phyloP scores from a whole-genome alignment of 2,797 vertebrate species.

The Otolemur crassicaudatus region DNA sequence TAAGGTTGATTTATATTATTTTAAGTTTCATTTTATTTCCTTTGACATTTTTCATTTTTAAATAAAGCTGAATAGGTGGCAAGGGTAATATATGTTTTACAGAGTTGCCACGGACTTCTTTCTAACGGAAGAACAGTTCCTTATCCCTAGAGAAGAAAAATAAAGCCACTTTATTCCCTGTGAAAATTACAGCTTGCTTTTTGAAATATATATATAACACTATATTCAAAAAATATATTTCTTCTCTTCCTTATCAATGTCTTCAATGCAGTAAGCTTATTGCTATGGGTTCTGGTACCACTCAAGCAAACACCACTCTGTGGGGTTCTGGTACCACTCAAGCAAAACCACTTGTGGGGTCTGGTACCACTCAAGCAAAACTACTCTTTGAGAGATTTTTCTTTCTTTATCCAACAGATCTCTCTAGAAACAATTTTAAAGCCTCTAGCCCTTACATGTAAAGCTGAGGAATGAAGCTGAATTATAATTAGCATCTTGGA shows the following conservation, averaged over 20 bases:
- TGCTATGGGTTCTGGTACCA: background rate
- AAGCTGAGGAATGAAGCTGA: background rate
- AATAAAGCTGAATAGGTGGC: background rate
- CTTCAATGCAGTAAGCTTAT: background rate
- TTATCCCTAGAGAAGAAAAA: background rate
- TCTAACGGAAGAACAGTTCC: background rate
- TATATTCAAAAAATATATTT: background rate
- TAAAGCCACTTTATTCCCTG: background rate
- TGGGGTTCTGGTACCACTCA: background rate
- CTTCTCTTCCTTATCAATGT: background rate
- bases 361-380: background rate
- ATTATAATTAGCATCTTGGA: slow-evolving; percentile 1
- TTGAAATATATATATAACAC: background rate
- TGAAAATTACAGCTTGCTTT: background rate
- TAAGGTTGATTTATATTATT: slow-evolving; percentile 17
- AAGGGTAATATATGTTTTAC: background rate
- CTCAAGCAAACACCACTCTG: background rate
- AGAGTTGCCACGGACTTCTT: background rate
- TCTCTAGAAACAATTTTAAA: slow-evolving; percentile 12
- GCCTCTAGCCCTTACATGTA: background rate
- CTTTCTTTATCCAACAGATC: background rate
- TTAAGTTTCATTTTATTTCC: background rate
- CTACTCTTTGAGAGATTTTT: background rate
- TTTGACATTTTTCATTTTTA: background rate
- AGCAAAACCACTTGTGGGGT: background rate